Evolutionary conservation across 2,113 vertebrate genomes (phyloP), one percentile per base, ranked within the genome.

Genomic region (Boleophthalmus pectinirostris): DNA sequence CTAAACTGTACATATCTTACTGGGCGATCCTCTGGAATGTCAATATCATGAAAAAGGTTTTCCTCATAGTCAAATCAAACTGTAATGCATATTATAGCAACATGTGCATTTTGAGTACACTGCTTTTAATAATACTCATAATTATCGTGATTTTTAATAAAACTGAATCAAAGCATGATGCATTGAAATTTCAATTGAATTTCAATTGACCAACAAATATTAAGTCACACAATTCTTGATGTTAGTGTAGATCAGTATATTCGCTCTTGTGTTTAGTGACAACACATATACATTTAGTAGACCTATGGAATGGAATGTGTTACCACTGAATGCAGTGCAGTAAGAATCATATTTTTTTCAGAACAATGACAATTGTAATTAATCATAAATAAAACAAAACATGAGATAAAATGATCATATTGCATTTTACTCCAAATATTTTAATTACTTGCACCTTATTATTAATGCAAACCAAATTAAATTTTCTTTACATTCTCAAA

Each of bases 1-100:
- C 1, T 23, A 66, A 66, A 66, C 24, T 66, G 43, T 18, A 35
- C 85, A 74, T 75, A 75, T 21, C 75, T 75, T 76, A 76, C 35
- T 14, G 57, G 1, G 25, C 14, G 33, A 29, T 33, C 11, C 15
- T 13, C 10, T 23, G 21, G 13, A 15, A 29, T 15, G 0, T 25
- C 21, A 14, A 13, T 60, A 43, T 43, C 1, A 8, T 23, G 57
- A 25, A 60, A 29, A 56, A 6, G 20, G 5, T 20, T 5, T 51
- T 18, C 47, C 47, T 51, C 5, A 51, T 20, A 5, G 47, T 51
- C 16, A 51, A 51, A 20, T 20, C 3, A 51, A 51, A 20, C 16
- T 20, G 16, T 20, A 18, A 49, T 5, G 14, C 47, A 49, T 15
- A 49, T 18, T 49, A 49, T 18, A 20, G 18, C 18, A 20, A 51